phyloP scores from a whole-genome alignment of 2,888 invertebrate species.

The Ryuthela nishihirai region DNA sequence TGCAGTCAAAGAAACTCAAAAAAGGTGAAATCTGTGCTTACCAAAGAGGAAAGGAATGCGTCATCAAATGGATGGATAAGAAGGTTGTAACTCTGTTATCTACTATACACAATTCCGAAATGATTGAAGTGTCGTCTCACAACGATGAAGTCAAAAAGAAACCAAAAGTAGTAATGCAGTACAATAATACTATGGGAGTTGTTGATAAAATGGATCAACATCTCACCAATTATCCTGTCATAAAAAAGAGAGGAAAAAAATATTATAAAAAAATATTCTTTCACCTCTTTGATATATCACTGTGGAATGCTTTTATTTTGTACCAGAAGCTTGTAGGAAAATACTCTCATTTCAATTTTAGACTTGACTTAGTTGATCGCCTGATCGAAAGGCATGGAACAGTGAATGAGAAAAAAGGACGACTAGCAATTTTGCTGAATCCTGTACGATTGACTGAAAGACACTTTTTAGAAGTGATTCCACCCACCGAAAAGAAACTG shows the following conservation, averaged over 20 bases:
- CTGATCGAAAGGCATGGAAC: background rate
- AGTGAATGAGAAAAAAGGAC: constrained; percentile 4
- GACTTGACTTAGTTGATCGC: constrained; percentile 1
- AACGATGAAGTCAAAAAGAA: background rate
- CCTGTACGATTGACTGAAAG: constrained; percentile 7
- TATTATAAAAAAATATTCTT: constrained; percentile 10
- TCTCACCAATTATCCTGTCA: too few species aligned
- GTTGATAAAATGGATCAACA: too few species aligned
- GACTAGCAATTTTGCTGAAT: background rate
- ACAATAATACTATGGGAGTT: too few species aligned
- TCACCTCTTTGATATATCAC: constrained; percentile 11
- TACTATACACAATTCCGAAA: constrained; percentile 1
- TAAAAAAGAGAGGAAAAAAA: constrained; percentile 4
- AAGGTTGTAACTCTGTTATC: constrained; percentile 9
- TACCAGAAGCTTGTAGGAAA: constrained; percentile 5
- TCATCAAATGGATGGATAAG: constrained; percentile 10
- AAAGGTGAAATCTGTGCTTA: constrained; percentile 26
- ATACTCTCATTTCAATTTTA: constrained; percentile 1
- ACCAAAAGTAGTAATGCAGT: background rate
- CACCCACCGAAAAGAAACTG: background rate
- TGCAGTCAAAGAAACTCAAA: constrained; percentile 16
- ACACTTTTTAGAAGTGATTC: constrained; percentile 10
- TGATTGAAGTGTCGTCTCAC: background rate
- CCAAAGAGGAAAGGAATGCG: constrained; percentile 14
- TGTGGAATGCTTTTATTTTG: constrained; percentile 2